Conservation (phyloP, 1,140 invertebrate species). For the Sipha flava region DNA sequence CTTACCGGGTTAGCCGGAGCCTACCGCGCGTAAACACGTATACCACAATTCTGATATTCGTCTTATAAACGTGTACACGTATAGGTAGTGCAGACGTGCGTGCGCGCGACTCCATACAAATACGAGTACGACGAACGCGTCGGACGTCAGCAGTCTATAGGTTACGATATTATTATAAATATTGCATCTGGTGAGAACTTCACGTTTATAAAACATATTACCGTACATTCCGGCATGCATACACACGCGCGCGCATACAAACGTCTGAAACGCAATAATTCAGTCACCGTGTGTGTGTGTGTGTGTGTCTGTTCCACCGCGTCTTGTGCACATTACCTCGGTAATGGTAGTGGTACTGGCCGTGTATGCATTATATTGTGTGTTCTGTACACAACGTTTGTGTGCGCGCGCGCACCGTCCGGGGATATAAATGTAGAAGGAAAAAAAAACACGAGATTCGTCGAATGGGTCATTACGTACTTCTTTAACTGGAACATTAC, state of each 20-base stretch:
- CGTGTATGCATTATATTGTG: neutral
- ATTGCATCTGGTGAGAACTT: neutral
- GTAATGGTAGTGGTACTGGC: neutral
- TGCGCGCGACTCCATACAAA: too few species aligned
- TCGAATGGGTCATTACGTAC: slow-evolving; percentile 27
- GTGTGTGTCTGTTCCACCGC: neutral
- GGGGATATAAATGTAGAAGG: neutral
- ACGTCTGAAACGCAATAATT: neutral
- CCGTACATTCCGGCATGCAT: neutral
- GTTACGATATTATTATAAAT: too few species aligned
- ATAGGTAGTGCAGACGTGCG: too few species aligned
- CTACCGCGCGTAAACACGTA: too few species aligned
- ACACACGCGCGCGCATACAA: neutral
- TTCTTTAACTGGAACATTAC: slow-evolving; percentile 27
- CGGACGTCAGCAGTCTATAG: neutral
- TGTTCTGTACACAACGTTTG: too few species aligned
- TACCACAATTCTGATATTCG: too few species aligned
- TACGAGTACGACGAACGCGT: too few species aligned
- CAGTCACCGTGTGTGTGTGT: neutral
- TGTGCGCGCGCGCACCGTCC: neutral
- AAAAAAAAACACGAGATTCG: slow-evolving; percentile 3
- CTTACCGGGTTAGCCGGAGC: too few species aligned
- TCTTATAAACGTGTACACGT: too few species aligned
- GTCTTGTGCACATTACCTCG: neutral
- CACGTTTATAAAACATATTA: neutral